Evolutionary conservation across 2,797 vertebrate genomes (phyloP).

Genomic region (Clarias fuscus): DNA sequence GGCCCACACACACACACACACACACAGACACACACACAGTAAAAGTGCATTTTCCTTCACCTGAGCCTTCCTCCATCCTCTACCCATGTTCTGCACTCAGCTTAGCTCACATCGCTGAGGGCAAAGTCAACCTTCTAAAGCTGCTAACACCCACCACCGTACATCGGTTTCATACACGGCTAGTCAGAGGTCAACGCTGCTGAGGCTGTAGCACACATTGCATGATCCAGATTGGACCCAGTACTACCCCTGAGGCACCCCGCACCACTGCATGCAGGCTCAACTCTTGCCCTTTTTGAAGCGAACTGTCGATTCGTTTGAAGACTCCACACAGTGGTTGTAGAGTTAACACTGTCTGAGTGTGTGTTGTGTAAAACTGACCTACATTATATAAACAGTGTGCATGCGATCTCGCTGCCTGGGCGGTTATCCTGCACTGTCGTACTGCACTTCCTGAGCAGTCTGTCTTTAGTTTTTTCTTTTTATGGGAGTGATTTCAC

Average conservation of each 20-base stretch:
- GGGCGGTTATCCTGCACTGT: background rate
- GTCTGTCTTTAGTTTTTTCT: constrained; percentile 8
- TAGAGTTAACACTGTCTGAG: background rate
- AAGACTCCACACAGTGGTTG: background rate
- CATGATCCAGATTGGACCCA: constrained; percentile 24
- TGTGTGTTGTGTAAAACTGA: background rate
- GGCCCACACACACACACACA: background rate
- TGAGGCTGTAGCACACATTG: background rate
- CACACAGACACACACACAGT: background rate
- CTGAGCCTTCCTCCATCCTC: constrained; percentile 7
- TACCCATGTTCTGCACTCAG: background rate
- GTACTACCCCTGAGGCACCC: constrained; percentile 15
- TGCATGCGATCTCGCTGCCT: background rate
- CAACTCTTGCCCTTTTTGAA: background rate
- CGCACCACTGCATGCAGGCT: background rate
- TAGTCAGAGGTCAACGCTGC: constrained; percentile 23
- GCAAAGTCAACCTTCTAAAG: constrained; percentile 22
- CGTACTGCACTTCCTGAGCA: background rate
- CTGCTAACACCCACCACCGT: constrained; percentile 21
- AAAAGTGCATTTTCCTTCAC: background rate
- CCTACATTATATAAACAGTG: background rate
- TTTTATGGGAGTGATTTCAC: constrained; percentile 19
- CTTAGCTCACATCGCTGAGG: background rate
- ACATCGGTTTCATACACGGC: constrained; percentile 28
- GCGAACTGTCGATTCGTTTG: background rate